Base-by-base conservation (phyloP, 2,888 invertebrate genomes). In the Dysmachus trigonus region DNA sequence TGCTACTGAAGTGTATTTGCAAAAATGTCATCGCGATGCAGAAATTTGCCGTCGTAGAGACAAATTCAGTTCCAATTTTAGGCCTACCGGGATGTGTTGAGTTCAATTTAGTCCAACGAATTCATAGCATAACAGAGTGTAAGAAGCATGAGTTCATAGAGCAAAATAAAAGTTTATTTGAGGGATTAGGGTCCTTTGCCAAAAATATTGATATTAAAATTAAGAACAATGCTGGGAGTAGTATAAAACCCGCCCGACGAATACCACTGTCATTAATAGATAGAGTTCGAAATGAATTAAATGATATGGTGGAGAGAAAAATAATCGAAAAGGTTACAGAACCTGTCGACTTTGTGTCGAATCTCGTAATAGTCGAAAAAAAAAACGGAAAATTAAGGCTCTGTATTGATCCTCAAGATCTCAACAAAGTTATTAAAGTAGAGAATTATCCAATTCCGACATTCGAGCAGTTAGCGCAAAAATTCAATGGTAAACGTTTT, bases 391-490 rank as follows among this genome's bases (percentile, higher is more conserved):
- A 35, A 35, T 35, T 35, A 10, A 35, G 35, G 10, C 35, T 35
- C 0, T 35, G 7, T 35, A 35, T 35, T 35, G 35, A 10, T 35
- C 35, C 35, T 35, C 35, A 35, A 33, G 33, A 33, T 33, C 5
- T 33, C 33, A 33, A 33, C 33, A 88, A 89, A 87, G 85, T 85
- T 86, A 87, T 88, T 74, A 83, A 86, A 86, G 18, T 86, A 86
- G 81, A 88, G 83, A 86, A 89, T 87, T 87, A 88, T 87, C 85
- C 86, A 77, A 89, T 89, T 22, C 87, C 88, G 47, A 88, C 88
- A 87, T 35, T 89, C 85, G 87, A 90, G 81, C 88, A 88, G 77
- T 38, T 88, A 85, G 30, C 87, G 76, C 73, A 85, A 82, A 85
- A 88, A 86, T 51, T 87, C 87, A 73, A 88, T 86, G 86, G 84